These are phyloP conservation scores for Aptenodytes patagonicus DNA, from an alignment of 2,113 vertebrate genomes.

Conservation along the genomic window DNA sequence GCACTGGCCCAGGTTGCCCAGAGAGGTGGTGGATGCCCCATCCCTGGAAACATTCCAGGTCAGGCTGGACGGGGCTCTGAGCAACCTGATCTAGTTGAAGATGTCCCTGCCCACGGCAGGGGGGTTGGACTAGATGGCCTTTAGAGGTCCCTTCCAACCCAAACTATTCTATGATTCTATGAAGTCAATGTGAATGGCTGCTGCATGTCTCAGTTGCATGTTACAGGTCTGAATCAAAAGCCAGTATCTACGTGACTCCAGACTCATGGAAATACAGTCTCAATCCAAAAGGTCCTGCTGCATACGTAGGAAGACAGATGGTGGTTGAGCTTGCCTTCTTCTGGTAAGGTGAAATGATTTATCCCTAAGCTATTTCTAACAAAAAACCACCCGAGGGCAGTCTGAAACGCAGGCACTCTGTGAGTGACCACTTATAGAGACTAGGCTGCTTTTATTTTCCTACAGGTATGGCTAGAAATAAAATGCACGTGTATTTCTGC, in stretches of 20 bases:
- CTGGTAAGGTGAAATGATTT: background rate
- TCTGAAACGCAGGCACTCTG: background rate
- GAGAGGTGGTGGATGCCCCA: too few relatives aligned
- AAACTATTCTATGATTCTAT: too few relatives aligned
- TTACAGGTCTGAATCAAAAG: background rate
- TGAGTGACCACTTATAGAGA: background rate
- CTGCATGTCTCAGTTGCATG: rapidly evolving
- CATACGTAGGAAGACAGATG: background rate
- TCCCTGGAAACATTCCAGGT: too few relatives aligned
- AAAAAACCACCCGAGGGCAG: background rate
- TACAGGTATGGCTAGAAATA: background rate
- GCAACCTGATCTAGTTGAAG: too few relatives aligned
- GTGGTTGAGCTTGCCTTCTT: background rate
- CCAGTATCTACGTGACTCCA: background rate
- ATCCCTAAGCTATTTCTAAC: background rate
- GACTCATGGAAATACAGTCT: background rate
- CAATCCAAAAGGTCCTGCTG: background rate
- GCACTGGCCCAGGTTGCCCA: too few relatives aligned
- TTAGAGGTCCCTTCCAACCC: too few relatives aligned
- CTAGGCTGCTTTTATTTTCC: background rate
- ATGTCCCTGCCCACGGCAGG: too few relatives aligned
- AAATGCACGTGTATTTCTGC: background rate
- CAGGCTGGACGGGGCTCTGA: too few relatives aligned
- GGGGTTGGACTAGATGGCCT: too few relatives aligned
- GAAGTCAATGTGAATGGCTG: background rate